Evolutionary conservation across 2,113 vertebrate species (phyloP), one percentile per base, ranked within the genome.

Genomic region (Nanorana parkeri): DNA sequence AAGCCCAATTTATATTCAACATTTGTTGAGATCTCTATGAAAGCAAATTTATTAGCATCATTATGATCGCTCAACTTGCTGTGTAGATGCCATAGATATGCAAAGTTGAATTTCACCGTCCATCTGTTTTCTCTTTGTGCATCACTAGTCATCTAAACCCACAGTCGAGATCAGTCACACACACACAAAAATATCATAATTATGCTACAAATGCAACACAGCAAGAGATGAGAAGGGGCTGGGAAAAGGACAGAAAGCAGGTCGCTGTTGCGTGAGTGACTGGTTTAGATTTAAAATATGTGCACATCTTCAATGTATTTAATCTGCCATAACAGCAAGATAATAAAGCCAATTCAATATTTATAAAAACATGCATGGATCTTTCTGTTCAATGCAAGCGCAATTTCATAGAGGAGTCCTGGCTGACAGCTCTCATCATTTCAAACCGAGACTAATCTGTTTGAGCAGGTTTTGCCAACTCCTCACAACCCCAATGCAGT

Each of bases 231-330:
- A 54, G 54, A 78, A 80, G 79, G 54, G 1, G 0, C 17, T 3
- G 83, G 24, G 83, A 69, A 80, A 52, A 0, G 1, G 21, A 1
- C 80, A 26, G 29, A 82, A 69, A 84, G 17, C 1, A 82, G 78
- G 36, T 4, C 2, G 0, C 69, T 1, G 7, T 64, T 69, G 17
- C 4, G 47, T 5, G 51, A 89, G 0, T 11, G 71, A 85, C 64
- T 86, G 51, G 78, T 7, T 80, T 29, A 7, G 29, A 63, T 68
- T 77, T 21, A 32, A 84, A 77, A 21, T 26, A 65, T 8, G 58
- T 68, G 78, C 72, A 69, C 17, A 80, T 58, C 77, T 89, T 75
- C 76, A 88, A 86, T 85, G 89, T 90, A 87, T 86, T 85, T 58
- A 85, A 85, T 65, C 64, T 85, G 69, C 78, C 61, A 84, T 36